These are phyloP conservation scores for Ailuropoda melanoleuca DNA, from an alignment of 2,113 vertebrate genomes.

Conservation along the genomic window DNA sequence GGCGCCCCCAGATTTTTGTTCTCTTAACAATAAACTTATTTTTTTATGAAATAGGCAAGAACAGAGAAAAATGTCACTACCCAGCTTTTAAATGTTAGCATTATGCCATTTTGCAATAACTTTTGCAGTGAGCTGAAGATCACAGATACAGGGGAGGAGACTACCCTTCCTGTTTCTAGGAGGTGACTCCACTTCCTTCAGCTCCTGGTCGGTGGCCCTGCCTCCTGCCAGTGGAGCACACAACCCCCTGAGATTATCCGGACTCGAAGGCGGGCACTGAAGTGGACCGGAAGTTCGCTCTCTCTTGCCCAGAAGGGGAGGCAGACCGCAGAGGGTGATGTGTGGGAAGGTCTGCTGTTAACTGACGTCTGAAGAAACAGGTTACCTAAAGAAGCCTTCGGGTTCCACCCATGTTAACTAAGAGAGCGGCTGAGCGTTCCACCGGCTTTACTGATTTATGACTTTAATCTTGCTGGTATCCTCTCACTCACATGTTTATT, in stretches of 20 bases:
- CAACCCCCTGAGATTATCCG: background rate
- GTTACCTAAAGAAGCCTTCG: background rate
- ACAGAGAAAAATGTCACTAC: background rate
- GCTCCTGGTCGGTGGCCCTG: background rate
- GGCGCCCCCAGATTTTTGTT: background rate
- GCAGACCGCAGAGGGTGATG: background rate
- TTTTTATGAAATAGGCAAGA: background rate
- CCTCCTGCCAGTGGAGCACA: background rate
- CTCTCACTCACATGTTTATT: background rate
- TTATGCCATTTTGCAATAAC: background rate
- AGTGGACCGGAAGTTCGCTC: background rate
- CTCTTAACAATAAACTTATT: background rate
- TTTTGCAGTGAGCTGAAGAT: background rate
- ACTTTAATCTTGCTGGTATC: background rate
- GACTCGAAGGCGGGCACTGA: background rate
- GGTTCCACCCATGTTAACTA: background rate
- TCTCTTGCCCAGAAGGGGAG: background rate
- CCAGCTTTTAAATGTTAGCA: background rate
- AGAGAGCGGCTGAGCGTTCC: background rate
- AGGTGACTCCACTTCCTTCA: background rate
- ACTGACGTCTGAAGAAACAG: background rate
- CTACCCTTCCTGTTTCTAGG: background rate
- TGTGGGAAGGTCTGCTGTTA: background rate
- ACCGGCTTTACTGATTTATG: conserved; percentile 49
- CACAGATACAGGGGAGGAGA: background rate